Base-by-base conservation (phyloP, 2,888 invertebrate genomes). In the Eumacrocentrus americanus region DNA sequence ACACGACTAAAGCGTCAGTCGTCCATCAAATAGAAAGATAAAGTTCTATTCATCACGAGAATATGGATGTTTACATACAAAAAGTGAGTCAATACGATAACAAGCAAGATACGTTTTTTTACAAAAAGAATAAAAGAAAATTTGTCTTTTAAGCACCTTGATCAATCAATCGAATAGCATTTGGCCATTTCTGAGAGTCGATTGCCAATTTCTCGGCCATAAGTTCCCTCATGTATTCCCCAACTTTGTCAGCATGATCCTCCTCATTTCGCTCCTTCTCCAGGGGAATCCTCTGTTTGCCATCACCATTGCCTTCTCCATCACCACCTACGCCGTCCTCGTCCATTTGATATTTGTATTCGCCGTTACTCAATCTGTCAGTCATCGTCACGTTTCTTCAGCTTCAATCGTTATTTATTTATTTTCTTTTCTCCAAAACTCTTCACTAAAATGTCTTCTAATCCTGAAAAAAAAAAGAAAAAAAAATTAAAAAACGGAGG, bases 141-240 rank as follows among this genome's bases (percentile, higher is more conserved):
- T 25, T 37, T 50, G 25, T 6, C 4, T 16, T 34, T 37, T 50
- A 38, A 47, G 72, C 83, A 91, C 92, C 92, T 84, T 88, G 86
- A 73, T 91, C 91, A 69, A 92, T 84, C 40, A 92, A 84, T 66
- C 88, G 86, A 23, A 86, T 83, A 5, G 89, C 87, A 69, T 90
- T 86, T 14, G 90, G 89, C 79, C 87, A 89, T 75, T 89, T 90
- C 47, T 75, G 73, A 2, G 71, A 63, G 51, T 86, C 83, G 67
- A 85, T 82, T 69, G 85, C 89, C 67, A 91, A 82, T 78, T 90
- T 90, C 74, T 91, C 91, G 50, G 87, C 85, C 62, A 92, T 76
- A 60, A 92, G 83, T 75, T 91, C 91, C 18, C 88, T 84, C 75
- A 92, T 87, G 75, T 92, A 92, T 82, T 92, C 91, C 57, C 86